A percentile compares a stretch with the other conserved stretches of the same genome.
These are phyloP conservation scores for Stomatorhinus ivindoensis DNA, from an alignment of 2,113 vertebrate genomes.

Conservation along the genomic window DNA sequence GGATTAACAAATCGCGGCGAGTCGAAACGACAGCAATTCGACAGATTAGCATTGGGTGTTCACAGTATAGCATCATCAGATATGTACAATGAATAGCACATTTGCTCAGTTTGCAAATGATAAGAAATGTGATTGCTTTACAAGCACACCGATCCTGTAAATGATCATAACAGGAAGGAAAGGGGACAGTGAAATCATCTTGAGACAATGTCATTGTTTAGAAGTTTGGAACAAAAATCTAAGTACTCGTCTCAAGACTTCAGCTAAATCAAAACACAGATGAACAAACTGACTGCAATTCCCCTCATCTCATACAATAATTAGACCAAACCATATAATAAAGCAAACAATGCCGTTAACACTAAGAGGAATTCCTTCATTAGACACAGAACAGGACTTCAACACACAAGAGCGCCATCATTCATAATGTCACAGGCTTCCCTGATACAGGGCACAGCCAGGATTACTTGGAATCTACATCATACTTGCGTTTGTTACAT, in stretches of 20 bases:
- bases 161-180: background rate
- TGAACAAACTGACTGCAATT: background rate
- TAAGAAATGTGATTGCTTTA: background rate
- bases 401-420: background rate
- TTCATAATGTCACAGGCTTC: background rate
- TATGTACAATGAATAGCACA: background rate
- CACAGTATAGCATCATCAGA: background rate
- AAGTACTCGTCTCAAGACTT: background rate
- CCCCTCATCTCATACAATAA: background rate
- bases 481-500: background rate
- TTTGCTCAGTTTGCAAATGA: background rate
- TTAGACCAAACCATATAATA: background rate
- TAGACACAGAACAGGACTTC: background rate
- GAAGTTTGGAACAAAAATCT: background rate
- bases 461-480: background rate
- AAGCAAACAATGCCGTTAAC: background rate
- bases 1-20: background rate
- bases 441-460: background rate
- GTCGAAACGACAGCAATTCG: background rate
- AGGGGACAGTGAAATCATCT: background rate
- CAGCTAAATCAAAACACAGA: background rate
- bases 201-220: background rate
- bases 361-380: background rate
- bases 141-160: background rate
- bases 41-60: background rate